These are phyloP conservation scores for Tyrannus savana DNA, from an alignment of 2,113 vertebrate species.

Conservation along the genomic window DNA sequence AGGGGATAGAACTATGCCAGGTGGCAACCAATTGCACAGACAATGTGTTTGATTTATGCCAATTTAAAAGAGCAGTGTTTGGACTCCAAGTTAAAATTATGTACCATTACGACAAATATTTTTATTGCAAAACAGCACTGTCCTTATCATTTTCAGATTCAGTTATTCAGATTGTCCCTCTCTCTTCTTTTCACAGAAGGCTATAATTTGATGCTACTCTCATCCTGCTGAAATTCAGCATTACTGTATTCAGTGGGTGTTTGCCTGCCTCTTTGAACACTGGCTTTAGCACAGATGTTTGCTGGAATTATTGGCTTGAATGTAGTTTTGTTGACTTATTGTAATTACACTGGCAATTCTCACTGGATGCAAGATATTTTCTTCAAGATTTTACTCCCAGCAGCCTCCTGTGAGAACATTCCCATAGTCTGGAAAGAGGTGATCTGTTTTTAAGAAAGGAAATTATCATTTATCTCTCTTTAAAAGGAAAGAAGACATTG, in stretches of 20 bases:
- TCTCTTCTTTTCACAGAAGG: background rate
- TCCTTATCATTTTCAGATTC: background rate
- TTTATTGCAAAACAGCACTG: background rate
- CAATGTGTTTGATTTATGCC: background rate
- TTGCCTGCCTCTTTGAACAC: background rate
- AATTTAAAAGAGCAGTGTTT: constrained; percentile 10
- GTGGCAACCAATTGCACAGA: background rate
- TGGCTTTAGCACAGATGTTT: constrained; percentile 7
- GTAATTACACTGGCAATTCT: background rate
- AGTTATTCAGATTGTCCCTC: background rate
- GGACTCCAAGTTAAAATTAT: background rate
- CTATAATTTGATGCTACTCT: background rate
- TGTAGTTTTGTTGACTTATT: background rate
- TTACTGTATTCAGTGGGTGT: background rate
- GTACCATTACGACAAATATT: constrained; percentile 3
- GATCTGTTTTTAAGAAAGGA: background rate
- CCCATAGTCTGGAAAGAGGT: background rate
- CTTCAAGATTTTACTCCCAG: background rate
- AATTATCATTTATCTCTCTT: background rate
- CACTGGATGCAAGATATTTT: background rate
- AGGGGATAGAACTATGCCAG: background rate
- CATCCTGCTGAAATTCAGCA: background rate
- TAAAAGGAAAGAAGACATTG: background rate
- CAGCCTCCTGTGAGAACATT: background rate
- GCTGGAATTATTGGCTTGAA: background rate